Percentiles rank a stretch among this genome's conserved stretches.
Evolutionary conservation across 2,113 vertebrate species (phyloP).

Genomic region (Cyphomyrus plagiostoma): DNA sequence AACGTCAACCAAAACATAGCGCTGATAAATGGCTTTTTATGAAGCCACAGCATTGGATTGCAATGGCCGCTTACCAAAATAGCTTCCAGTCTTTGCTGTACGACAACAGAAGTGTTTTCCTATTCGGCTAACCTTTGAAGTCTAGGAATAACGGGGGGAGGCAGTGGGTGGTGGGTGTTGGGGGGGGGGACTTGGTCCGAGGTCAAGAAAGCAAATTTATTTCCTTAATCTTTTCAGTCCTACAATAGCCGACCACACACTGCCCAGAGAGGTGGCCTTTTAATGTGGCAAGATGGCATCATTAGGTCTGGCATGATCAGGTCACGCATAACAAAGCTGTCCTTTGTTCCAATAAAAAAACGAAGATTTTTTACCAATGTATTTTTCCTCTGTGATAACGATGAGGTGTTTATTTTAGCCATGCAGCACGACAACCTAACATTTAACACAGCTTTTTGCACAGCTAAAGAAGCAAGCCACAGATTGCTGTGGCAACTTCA

Average conservation of each 20-base stretch:
- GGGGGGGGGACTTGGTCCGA: conserved; percentile 40
- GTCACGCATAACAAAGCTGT: conserved; percentile 28
- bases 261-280: conserved; percentile 52
- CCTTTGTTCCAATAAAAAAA: background rate
- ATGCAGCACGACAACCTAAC: background rate
- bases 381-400: background rate
- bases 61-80: conserved; percentile 34
- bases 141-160: background rate
- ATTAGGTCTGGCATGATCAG: conserved; percentile 38
- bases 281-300: conserved; percentile 55
- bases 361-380: background rate
- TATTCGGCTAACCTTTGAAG: conserved; percentile 10
- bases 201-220: conserved; percentile 74
- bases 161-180: too few species aligned
- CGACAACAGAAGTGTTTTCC: background rate
- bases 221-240: conserved; percentile 56
- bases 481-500: background rate
- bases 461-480: background rate
- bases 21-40: background rate
- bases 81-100: conserved; percentile 22
- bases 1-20: background rate
- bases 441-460: background rate
- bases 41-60: background rate
- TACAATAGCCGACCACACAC: conserved; percentile 63
- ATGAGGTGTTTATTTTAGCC: conserved; percentile 5